Evolutionary conservation across 2,797 vertebrate species (phyloP).

Genomic region (Furcifer pardalis): DNA sequence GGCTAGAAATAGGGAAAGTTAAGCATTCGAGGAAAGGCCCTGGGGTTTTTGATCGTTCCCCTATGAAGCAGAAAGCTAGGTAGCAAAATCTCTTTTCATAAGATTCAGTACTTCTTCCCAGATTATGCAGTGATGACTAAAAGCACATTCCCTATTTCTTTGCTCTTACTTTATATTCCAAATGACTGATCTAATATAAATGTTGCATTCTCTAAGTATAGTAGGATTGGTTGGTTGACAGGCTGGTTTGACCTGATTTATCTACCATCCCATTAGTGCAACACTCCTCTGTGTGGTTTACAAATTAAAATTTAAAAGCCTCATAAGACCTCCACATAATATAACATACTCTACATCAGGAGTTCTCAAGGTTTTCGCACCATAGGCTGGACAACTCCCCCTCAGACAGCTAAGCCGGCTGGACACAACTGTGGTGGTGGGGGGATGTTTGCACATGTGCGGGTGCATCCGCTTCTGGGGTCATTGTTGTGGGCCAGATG

Average conservation of each 20-base stretch:
- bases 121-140: not conserved
- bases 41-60: not conserved
- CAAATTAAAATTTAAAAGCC: too few relatives aligned
- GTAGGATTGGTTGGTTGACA: too few relatives aligned
- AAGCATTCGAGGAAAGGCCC: conserved; percentile 9
- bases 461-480: too few relatives aligned
- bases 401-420: too few relatives aligned
- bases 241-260: too few relatives aligned
- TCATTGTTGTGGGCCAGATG: not conserved
- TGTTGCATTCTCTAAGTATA: conserved; percentile 22
- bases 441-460: not conserved
- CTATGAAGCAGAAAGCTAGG: not conserved
- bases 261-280: too few relatives aligned
- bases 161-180: not conserved
- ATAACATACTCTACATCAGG: too few relatives aligned
- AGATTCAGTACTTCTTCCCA: not conserved
- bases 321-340: too few relatives aligned
- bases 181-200: conserved; percentile 1
- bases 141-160: not conserved
- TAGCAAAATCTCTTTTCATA: not conserved
- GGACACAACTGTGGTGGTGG: too few relatives aligned
- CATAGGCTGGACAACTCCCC: too few relatives aligned
- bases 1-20: not conserved
- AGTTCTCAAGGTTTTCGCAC: too few relatives aligned
- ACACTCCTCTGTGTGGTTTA: too few relatives aligned